Evolutionary conservation across 1,140 invertebrate species (phyloP).

Genomic region (Achatina immaculata): DNA sequence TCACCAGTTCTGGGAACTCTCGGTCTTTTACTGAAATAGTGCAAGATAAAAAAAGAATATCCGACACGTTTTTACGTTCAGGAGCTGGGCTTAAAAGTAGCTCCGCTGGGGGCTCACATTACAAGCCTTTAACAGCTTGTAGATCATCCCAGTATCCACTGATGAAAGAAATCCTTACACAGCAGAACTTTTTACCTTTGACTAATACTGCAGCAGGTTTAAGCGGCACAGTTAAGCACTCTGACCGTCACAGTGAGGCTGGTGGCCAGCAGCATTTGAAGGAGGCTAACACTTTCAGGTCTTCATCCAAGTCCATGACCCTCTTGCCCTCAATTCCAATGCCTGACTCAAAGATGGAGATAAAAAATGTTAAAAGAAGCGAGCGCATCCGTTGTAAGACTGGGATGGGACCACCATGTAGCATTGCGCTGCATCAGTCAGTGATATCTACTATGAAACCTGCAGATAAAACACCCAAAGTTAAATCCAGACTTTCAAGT

Average conservation of each 20-base stretch:
- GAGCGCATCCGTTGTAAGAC: constrained; percentile 20
- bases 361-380: constrained; percentile 24
- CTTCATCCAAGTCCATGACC: background rate
- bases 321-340: background rate
- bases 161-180: constrained; percentile 23
- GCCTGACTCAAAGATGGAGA: background rate
- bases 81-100: background rate
- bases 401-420: background rate
- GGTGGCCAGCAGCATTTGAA: background rate
- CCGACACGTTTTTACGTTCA: background rate
- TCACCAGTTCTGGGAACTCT: background rate
- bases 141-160: constrained; percentile 13
- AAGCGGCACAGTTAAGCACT: background rate
- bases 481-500: background rate
- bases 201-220: background rate
- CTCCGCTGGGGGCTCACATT: background rate
- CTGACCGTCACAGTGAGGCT: background rate
- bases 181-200: background rate
- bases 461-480: background rate
- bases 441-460: constrained; percentile 29
- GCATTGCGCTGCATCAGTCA: background rate
- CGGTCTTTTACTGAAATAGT: background rate
- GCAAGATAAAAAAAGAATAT: background rate
- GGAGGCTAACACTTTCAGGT: background rate
- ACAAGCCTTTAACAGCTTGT: background rate